phyloP scores from a whole-genome alignment of 2,888 invertebrate genomes.

The Noctua janthina region DNA sequence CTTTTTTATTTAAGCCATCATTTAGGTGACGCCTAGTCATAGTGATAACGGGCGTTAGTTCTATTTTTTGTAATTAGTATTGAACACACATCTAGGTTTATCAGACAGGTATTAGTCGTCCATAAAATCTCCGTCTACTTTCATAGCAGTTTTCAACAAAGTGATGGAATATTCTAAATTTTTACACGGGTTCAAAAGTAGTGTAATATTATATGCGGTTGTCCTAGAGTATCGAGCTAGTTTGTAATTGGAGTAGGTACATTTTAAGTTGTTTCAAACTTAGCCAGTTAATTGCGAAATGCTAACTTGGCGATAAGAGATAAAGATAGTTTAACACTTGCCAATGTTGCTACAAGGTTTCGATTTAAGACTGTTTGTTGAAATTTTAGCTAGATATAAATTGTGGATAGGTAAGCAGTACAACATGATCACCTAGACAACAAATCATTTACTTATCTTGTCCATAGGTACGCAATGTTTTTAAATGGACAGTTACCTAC shows the following conservation, averaged over 20 bases:
- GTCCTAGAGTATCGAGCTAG: slow-evolving; percentile 45
- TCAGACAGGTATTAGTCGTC: not conserved
- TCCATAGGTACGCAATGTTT: not conserved
- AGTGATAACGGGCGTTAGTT: not conserved
- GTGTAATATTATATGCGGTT: slow-evolving; percentile 42
- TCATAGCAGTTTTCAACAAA: not conserved
- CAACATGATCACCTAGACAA: not conserved
- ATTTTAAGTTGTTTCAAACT: slow-evolving; percentile 23
- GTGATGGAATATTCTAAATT: not conserved
- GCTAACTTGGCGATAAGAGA: slow-evolving; percentile 46
- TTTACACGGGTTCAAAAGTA: not conserved
- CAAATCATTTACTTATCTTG: not conserved
- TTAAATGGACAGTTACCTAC: not conserved
- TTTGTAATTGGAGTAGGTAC: slow-evolving; percentile 9
- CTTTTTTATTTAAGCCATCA: not conserved
- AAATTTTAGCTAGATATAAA: not conserved
- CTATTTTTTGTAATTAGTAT: not conserved
- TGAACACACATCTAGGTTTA: not conserved
- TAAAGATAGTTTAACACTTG: slow-evolving; percentile 21
- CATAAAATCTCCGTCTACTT: not conserved
- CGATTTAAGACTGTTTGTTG: not conserved
- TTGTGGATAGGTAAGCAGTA: not conserved
- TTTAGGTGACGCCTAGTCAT: not conserved
- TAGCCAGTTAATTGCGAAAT: slow-evolving; percentile 35
- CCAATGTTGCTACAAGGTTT: not conserved